phyloP scores from a whole-genome alignment of 2,113 vertebrate genomes.

The Paracanthobrama guichenoti region DNA sequence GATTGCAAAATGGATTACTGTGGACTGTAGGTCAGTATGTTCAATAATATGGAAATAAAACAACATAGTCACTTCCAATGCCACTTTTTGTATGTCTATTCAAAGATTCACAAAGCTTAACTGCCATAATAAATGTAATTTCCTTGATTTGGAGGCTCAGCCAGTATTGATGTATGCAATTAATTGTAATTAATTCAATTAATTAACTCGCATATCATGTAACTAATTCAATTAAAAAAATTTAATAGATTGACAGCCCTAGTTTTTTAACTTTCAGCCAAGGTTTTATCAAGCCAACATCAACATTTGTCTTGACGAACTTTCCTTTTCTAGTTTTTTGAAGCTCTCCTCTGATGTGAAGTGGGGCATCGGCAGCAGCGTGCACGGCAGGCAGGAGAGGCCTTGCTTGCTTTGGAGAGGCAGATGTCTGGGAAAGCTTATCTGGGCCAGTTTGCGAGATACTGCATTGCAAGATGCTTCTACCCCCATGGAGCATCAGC shows the following conservation, averaged over 20 bases:
- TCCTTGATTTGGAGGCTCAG: neutral
- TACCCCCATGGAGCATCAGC: slow-evolving; percentile 45
- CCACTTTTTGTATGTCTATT: neutral
- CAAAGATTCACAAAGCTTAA: neutral
- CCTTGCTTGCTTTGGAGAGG: slow-evolving; percentile 49
- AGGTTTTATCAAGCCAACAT: slow-evolving; percentile 2
- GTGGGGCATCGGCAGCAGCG: slow-evolving; percentile 29
- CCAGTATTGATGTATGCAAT: slow-evolving; percentile 18
- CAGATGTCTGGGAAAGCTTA: slow-evolving; percentile 50
- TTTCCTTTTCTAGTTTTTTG: neutral
- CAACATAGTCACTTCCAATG: neutral
- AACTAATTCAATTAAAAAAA: neutral
- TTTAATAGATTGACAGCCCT: neutral
- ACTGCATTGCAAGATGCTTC: slow-evolving; percentile 49
- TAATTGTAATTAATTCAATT: slow-evolving; percentile 16
- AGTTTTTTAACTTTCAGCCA: slow-evolving; percentile 16
- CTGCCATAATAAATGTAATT: neutral
- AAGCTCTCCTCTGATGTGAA: neutral
- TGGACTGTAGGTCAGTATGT: neutral
- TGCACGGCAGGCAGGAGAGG: slow-evolving; percentile 38
- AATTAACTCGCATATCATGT: slow-evolving; percentile 18
- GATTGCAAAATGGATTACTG: neutral
- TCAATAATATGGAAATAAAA: neutral
- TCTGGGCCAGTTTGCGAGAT: slow-evolving; percentile 48
- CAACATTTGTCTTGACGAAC: neutral